Conservation (phyloP, 2,113 vertebrate species). For the Pithys albifrons region DNA sequence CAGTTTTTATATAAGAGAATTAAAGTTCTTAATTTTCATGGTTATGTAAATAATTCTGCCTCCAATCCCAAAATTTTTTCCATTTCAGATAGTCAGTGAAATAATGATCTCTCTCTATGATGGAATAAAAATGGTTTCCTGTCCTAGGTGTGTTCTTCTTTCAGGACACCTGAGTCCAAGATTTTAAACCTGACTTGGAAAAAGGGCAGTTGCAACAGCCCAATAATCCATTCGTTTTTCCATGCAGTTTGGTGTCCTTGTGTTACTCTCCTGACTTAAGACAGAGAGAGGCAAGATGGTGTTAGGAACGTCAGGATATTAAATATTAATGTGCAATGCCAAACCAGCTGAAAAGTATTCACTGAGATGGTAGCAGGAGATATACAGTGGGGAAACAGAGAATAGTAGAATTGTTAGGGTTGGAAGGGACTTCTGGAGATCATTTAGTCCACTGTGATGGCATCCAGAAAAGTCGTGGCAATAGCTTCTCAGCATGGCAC, state of each 20-base stretch:
- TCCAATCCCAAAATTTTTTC: background rate
- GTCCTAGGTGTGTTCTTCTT: background rate
- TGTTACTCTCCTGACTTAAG: background rate
- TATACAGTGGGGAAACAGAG: background rate
- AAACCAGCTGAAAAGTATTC: background rate
- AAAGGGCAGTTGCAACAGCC: background rate
- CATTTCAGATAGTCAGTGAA: background rate
- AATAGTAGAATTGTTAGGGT: background rate
- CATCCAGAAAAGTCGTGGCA: rapidly evolving
- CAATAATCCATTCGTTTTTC: background rate
- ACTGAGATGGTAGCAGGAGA: background rate
- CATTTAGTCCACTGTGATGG: background rate
- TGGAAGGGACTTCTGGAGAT: background rate
- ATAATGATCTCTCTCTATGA: background rate
- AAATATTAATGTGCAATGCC: background rate
- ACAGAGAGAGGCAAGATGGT: background rate
- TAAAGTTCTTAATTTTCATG: background rate
- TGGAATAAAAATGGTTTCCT: background rate
- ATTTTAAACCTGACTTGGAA: background rate
- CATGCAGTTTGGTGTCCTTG: background rate
- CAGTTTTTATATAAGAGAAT: background rate
- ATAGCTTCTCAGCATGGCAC: too few species aligned
- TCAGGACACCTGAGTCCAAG: background rate
- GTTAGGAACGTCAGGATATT: background rate
- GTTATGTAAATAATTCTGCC: background rate